Evolutionary conservation across 1,140 invertebrate species (phyloP).

Genomic region (Polypedilum vanderplanki): DNA sequence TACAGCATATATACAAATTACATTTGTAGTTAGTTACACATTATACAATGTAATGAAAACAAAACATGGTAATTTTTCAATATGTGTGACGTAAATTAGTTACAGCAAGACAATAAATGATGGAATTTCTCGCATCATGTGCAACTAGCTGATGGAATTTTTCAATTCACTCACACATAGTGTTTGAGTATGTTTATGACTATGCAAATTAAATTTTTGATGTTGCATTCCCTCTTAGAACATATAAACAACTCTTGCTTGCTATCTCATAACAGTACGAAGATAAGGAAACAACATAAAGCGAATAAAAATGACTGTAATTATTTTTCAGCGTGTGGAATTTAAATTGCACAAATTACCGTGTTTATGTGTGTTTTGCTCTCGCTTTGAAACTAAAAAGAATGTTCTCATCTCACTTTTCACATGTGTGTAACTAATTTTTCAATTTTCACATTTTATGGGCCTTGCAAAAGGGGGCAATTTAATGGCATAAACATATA

Average conservation of each 20-base stretch:
- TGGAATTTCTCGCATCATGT: neutral
- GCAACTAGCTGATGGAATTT: constrained; percentile 27
- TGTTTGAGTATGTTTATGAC: neutral
- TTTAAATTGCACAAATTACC: constrained; percentile 29
- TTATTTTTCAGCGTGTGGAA: constrained; percentile 21
- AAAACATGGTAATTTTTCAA: constrained; percentile 26
- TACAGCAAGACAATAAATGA: neutral
- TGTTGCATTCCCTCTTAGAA: too few relatives aligned
- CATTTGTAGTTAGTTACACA: too few relatives aligned
- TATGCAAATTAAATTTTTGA: constrained; percentile 19
- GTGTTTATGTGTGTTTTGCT: neutral
- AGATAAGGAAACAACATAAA: neutral
- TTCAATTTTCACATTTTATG: constrained; percentile 28
- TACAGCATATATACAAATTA: too few relatives aligned
- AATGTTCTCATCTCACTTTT: neutral
- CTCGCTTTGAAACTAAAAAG: neutral
- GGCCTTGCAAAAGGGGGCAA: neutral
- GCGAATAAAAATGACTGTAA: constrained; percentile 21
- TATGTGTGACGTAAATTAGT: constrained; percentile 15
- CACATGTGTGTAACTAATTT: constrained; percentile 28
- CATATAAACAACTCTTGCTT: too few relatives aligned
- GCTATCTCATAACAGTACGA: neutral
- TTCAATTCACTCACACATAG: neutral
- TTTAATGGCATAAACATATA: neutral
- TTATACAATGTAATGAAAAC: neutral